phyloP scores from a whole-genome alignment of 2,113 vertebrate species.

The Hydrolagus affinis region DNA sequence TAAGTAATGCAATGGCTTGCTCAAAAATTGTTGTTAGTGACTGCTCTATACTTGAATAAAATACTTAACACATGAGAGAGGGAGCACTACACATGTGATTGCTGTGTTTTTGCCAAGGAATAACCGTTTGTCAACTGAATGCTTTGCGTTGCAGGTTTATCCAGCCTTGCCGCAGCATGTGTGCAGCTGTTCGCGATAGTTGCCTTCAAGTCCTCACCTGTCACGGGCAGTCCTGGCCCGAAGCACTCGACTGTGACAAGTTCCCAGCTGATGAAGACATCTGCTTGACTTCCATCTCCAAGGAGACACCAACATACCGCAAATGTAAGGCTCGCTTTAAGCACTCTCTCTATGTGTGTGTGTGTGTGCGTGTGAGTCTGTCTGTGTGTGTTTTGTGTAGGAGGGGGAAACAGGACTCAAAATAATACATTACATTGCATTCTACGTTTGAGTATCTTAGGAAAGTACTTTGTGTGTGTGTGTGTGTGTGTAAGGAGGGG shows the following conservation, averaged over 20 bases:
- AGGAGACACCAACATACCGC: constrained; percentile 49
- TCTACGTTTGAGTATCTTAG: not conserved
- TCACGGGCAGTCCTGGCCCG: constrained; percentile 68
- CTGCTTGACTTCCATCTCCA: constrained; percentile 62
- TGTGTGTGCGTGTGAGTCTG: too few relatives aligned
- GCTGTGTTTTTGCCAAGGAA: not conserved
- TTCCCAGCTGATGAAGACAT: constrained; percentile 69
- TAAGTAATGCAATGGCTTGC: too few relatives aligned
- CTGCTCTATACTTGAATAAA: too few relatives aligned
- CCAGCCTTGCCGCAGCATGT: constrained; percentile 74
- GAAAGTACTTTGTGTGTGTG: too few relatives aligned
- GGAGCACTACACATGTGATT: not conserved
- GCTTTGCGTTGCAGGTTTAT: constrained; percentile 60
- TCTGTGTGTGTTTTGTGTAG: not conserved
- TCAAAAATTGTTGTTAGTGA: too few relatives aligned
- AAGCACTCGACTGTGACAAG: constrained; percentile 62
- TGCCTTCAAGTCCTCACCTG: constrained; percentile 67
- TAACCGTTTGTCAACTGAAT: not conserved
- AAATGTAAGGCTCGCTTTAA: constrained; percentile 57
- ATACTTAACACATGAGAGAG: accelerated
- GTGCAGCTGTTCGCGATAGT: constrained; percentile 64
- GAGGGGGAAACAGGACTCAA: too few relatives aligned
- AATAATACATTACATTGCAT: not conserved
- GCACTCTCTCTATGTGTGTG: not conserved
- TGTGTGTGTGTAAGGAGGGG: too few relatives aligned